Evolutionary conservation across 2,113 vertebrate genomes (phyloP).

Genomic region (Patagioenas fasciata): DNA sequence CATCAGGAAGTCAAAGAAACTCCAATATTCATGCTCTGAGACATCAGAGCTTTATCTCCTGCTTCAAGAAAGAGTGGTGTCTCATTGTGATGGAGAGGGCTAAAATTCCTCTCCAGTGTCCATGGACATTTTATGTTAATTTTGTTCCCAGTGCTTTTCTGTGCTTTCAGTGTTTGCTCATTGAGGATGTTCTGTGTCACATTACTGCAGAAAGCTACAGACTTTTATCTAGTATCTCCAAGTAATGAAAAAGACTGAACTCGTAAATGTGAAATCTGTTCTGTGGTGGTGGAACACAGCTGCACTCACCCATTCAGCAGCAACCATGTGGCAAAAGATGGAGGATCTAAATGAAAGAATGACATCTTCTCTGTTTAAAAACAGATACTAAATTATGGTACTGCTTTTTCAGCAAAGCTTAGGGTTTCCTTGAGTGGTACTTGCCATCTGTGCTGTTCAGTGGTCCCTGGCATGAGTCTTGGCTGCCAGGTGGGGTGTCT

Average conservation of each 20-base stretch:
- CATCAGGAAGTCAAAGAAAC: background rate
- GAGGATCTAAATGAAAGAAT: background rate
- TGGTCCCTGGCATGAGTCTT: background rate
- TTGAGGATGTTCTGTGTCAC: background rate
- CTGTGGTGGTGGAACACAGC: background rate
- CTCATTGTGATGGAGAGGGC: rapidly evolving
- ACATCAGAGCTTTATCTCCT: background rate
- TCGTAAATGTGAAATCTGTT: background rate
- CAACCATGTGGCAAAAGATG: background rate
- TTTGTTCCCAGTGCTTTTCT: background rate
- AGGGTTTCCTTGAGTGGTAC: background rate
- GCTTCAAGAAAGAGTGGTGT: background rate
- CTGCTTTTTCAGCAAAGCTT: background rate
- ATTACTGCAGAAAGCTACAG: background rate
- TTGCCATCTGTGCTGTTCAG: background rate
- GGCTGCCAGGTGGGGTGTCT: background rate
- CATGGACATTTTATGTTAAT: rapidly evolving
- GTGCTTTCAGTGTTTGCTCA: background rate
- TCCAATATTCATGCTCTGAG: background rate
- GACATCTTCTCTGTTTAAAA: background rate
- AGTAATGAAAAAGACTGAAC: background rate
- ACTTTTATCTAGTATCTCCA: background rate
- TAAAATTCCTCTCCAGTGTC: background rate
- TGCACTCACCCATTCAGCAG: background rate
- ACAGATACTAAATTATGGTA: background rate